Conservation (phyloP, 1,140 invertebrate species). For the Bombus vancouverensis region DNA sequence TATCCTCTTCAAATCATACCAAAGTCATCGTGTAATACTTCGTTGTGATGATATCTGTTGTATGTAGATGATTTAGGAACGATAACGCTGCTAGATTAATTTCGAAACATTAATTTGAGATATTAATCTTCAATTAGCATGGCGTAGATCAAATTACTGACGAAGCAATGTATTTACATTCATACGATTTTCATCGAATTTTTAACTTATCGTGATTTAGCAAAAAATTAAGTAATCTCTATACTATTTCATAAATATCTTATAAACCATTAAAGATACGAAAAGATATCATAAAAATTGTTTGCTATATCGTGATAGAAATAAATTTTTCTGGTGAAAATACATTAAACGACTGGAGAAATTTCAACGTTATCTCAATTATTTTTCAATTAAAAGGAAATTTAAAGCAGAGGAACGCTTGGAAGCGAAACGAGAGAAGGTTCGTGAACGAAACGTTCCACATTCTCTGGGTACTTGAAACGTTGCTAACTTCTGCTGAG, state of each 20-base stretch:
- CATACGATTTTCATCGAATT: too few species aligned
- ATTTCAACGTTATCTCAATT: too few species aligned
- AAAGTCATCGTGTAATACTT: conserved; percentile 82
- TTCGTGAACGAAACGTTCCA: not conserved
- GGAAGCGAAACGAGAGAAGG: not conserved
- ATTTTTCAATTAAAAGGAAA: not conserved
- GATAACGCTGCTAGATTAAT: conserved; percentile 76
- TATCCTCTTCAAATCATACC: conserved; percentile 80
- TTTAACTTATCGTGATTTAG: too few species aligned
- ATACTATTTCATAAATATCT: too few species aligned
- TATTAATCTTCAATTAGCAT: not conserved
- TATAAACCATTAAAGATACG: too few species aligned
- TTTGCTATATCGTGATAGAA: not conserved
- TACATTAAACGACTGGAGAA: too few species aligned
- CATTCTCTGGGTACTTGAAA: conserved; percentile 9
- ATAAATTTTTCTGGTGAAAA: not conserved
- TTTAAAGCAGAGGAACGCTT: not conserved
- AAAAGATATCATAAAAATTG: too few species aligned
- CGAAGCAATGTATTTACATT: too few species aligned
- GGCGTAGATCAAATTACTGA: too few species aligned
- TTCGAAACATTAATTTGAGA: not conserved
- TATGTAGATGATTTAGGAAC: conserved; percentile 40
- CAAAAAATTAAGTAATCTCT: too few species aligned
- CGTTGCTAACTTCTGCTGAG: not conserved
- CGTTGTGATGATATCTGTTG: conserved; percentile 87